Base-by-base conservation (phyloP, 2,113 vertebrate species). In the Tylochromis polylepis region DNA sequence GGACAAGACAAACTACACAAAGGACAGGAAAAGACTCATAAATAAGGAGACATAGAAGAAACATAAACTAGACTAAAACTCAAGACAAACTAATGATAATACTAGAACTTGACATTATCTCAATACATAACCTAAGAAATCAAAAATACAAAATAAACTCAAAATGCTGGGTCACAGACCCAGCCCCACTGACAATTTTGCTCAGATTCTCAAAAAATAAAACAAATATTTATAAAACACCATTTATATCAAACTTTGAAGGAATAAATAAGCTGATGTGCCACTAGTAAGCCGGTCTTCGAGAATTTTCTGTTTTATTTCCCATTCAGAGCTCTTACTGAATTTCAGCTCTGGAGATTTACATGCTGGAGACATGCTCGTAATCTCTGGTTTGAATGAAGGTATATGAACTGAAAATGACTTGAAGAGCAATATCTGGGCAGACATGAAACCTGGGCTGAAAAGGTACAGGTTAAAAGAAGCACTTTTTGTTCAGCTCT, bases 381-480 rank as follows among this genome's bases (percentile, higher is more conserved):
- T 84, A 27, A 53, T 51, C 20, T 81, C 15, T 87, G 84, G 57
- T 67, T 41, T 75, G 11, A 85, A 85, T 18, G 31, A 80, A 85
- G 55, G 59, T 18, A 29, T 3, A 3, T 34, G 18, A 46, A 27
- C 53, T n/a, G 12, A 55, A 56, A 80, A 57, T 79, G 70, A 85
- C 77, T 86, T 58, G 79, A 56, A 60, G 22, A 11, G 41, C 38
- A 11, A 84, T 79, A 51, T 60, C n/a, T 59, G 72, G 81, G 56
- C 22, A 7, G 16, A 75, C 34, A 84, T 86, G 34, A 85, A 89
- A 82, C 82, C 84, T 4, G 53, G 53, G 18, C 27, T 83, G 43
- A 77, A 84, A 70, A 83, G 58, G 15, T 22, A 6, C 67, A 78
- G 77, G 84, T 82, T 85, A 72, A 77, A 87, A 79, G 38, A 89